phyloP scores from a whole-genome alignment of 1,140 invertebrate genomes.

The Aphelinus atriplicis region DNA sequence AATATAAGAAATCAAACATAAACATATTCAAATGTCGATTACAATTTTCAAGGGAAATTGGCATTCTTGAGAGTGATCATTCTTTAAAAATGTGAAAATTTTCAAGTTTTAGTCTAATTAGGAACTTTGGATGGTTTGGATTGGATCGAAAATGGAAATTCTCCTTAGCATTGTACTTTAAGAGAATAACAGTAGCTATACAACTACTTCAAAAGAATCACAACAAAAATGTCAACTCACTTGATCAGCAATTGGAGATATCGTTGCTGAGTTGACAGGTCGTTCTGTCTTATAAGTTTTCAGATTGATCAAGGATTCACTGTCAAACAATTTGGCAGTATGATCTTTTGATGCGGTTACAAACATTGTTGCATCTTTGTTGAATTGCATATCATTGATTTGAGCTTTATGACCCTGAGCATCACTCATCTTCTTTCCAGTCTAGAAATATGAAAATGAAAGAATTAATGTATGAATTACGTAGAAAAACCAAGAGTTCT shows the following conservation, averaged over 20 bases:
- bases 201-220: conserved; percentile 7
- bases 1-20: no score
- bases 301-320: conserved; percentile 81
- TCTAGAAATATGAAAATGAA: conserved; percentile 66
- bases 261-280: conserved; percentile 95
- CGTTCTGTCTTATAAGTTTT: conserved; percentile 97
- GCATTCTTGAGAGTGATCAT: no score
- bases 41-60: no score
- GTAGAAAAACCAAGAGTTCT: not conserved
- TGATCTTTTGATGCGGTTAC: conserved; percentile 96
- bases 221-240: conserved; percentile 65
- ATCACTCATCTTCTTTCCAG: conserved; percentile 78
- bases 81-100: no score
- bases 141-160: no score
- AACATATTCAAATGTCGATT: no score
- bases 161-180: no score
- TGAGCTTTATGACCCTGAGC: conserved; percentile 83
- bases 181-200: no score
- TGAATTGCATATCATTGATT: conserved; percentile 96
- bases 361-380: conserved; percentile 93
- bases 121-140: no score
- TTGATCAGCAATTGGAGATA: conserved; percentile 94
- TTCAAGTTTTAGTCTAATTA: no score
- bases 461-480: conserved; percentile 4
- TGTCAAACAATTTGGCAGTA: conserved; percentile 94